A percentile compares a stretch with the other conserved stretches of the same genome.
Evolutionary conservation across 2,113 vertebrate genomes (phyloP).

Genomic region (Fulmarus glacialis): DNA sequence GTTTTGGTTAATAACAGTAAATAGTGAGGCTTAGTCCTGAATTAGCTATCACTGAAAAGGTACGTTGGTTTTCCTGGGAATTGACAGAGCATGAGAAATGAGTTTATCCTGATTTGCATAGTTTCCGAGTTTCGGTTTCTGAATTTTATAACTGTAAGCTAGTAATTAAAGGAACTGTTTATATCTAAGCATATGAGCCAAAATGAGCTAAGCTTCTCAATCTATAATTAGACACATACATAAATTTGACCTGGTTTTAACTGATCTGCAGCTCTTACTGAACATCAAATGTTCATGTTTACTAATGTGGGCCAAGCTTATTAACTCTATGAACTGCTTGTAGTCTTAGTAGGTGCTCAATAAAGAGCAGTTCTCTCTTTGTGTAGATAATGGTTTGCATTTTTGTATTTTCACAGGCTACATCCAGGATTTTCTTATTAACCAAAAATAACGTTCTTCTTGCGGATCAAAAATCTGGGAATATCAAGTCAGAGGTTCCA

Average conservation of each 20-base stretch:
- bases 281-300: background rate
- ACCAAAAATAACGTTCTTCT: conserved; percentile 93
- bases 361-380: background rate
- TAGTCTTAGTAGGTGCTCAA: background rate
- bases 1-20: background rate
- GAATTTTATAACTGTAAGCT: background rate
- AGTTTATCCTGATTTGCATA: background rate
- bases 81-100: background rate
- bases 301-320: background rate
- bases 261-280: background rate
- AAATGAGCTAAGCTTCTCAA: conserved; percentile 18
- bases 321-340: background rate
- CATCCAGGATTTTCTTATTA: conserved; percentile 91
- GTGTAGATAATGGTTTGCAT: background rate
- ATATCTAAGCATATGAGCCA: background rate
- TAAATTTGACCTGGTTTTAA: conserved; percentile 25
- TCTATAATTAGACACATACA: conserved; percentile 14
- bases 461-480: conserved; percentile 95
- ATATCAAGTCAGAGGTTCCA: conserved; percentile 92
- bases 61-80: background rate
- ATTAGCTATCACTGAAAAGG: background rate
- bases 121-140: background rate
- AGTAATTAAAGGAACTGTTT: conserved; percentile 5
- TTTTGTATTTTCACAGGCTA: conserved; percentile 66
- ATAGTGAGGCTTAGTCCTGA: background rate